Conservation (phyloP, 2,797 vertebrate genomes). For the Erethizon dorsatum region DNA sequence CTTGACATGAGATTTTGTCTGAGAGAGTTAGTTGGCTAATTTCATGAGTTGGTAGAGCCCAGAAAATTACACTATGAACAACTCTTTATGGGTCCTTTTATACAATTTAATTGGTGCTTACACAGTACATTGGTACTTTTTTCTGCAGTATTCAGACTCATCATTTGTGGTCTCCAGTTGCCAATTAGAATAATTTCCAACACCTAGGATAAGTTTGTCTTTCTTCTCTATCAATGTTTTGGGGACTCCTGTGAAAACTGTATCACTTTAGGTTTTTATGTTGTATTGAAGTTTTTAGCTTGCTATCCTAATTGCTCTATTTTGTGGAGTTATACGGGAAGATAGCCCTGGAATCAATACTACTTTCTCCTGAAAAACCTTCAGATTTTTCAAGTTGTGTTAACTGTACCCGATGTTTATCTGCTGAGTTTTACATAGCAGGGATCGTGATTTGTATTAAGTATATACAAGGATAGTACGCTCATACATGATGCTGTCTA, state of each 20-base stretch:
- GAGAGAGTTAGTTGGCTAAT: neutral
- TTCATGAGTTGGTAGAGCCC: neutral
- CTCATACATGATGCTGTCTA: neutral
- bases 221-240: neutral
- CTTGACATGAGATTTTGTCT: neutral
- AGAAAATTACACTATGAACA: neutral
- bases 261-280: neutral
- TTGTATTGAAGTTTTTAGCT: neutral
- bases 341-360: neutral
- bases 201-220: neutral
- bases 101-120: neutral
- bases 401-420: neutral
- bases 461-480: neutral
- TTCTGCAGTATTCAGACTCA: neutral
- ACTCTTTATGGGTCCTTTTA: neutral
- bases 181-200: neutral
- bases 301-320: neutral
- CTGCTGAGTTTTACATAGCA: neutral
- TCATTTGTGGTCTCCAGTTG: neutral
- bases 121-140: fast-evolving
- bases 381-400: neutral
- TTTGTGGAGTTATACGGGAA: neutral
- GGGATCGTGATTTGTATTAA: neutral
- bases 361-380: neutral
- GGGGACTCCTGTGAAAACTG: neutral